Percentiles rank a stretch among this genome's conserved stretches.
Evolutionary conservation across 2,888 invertebrate genomes (phyloP).

Genomic region (Heliothis peltigera): DNA sequence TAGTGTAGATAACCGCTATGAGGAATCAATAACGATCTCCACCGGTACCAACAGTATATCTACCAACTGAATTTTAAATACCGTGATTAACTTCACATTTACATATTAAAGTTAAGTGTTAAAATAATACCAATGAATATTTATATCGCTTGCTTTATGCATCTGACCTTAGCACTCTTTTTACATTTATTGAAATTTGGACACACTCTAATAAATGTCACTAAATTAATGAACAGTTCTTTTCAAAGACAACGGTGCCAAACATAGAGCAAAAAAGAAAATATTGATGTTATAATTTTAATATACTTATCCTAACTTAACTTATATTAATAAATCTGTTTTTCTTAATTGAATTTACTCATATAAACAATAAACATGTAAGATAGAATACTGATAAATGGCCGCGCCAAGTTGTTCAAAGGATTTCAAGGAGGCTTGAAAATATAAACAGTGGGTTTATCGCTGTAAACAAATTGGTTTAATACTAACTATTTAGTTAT

Average conservation of each 20-base stretch:
- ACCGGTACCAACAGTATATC: constrained; percentile 53
- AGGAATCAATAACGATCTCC: constrained; percentile 66
- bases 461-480: constrained; percentile 77
- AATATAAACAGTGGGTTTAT: constrained; percentile 66
- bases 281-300: not conserved
- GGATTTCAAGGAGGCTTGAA: constrained; percentile 49
- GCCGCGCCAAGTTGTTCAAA: constrained; percentile 43
- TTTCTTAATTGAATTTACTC: constrained; percentile 23
- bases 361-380: constrained; percentile 23
- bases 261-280: too few species aligned
- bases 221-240: not conserved
- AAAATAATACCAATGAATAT: constrained; percentile 62
- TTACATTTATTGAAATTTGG: constrained; percentile 18
- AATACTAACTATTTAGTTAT: constrained; percentile 73
- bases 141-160: constrained; percentile 41
- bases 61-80: constrained; percentile 59
- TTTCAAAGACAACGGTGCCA: not conserved
- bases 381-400: constrained; percentile 47
- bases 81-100: constrained; percentile 59
- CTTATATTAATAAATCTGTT: constrained; percentile 11
- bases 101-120: constrained; percentile 62
- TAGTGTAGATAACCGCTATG: constrained; percentile 64
- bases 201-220: constrained; percentile 1
- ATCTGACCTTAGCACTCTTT: constrained; percentile 32
- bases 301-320: too few species aligned